Evolutionary conservation across 2,888 invertebrate genomes (phyloP).

Genomic region (Scaptomyza tumidula): DNA sequence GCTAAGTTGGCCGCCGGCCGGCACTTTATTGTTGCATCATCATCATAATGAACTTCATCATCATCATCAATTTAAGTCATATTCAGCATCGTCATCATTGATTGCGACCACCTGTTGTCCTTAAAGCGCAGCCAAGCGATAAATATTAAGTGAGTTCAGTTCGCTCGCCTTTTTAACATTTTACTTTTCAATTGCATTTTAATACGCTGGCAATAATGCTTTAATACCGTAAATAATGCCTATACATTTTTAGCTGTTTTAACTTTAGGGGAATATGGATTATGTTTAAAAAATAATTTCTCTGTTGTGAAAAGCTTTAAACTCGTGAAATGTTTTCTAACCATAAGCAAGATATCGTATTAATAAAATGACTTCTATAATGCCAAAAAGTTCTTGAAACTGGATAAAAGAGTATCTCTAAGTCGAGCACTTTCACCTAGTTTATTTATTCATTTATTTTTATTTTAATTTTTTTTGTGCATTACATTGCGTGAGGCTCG

Average conservation of each 20-base stretch:
- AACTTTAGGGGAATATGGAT: not conserved
- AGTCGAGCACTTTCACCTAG: not conserved
- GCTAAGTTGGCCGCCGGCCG: slow-evolving; percentile 34
- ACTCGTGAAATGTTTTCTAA: no score
- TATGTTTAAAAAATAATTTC: no score
- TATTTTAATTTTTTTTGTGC: slow-evolving; percentile 25
- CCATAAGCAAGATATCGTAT: no score
- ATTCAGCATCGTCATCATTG: slow-evolving; percentile 7
- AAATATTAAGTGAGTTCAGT: slow-evolving; percentile 61
- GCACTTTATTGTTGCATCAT: slow-evolving; percentile 56
- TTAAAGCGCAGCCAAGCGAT: slow-evolving; percentile 60
- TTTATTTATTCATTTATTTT: slow-evolving; percentile 50
- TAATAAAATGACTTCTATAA: no score
- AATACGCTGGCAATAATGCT: slow-evolving; percentile 4
- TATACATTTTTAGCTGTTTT: not conserved
- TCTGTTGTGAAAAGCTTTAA: no score
- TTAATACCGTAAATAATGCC: not conserved
- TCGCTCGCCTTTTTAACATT: slow-evolving; percentile 28
- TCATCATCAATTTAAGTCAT: slow-evolving; percentile 4
- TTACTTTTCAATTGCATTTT: slow-evolving; percentile 20
- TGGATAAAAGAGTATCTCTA: not conserved
- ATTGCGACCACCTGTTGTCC: slow-evolving; percentile 73
- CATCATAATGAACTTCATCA: slow-evolving; percentile 22
- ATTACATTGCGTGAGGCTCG: slow-evolving; percentile 53
- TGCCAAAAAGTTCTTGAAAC: not conserved